A percentile compares a stretch with the other conserved stretches of the same genome.
phyloP scores from a whole-genome alignment of 2,797 vertebrate genomes.

The Cygnus olor region DNA sequence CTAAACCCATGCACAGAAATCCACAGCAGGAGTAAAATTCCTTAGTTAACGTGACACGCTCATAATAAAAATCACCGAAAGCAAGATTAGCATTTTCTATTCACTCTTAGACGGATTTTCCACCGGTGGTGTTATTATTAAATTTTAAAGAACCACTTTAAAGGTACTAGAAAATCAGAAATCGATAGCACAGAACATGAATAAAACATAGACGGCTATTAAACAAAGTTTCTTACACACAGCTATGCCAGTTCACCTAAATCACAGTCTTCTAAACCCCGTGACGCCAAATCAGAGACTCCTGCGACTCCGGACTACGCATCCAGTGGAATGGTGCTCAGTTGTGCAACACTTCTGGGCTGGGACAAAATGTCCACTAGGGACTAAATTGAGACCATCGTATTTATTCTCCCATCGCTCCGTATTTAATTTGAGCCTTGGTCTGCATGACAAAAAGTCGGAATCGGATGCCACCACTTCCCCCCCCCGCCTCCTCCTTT shows the following conservation, averaged over 20 bases:
- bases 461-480: neutral
- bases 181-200: slow-evolving; percentile 13
- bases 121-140: neutral
- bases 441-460: slow-evolving; percentile 19
- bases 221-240: slow-evolving; percentile 47
- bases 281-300: slow-evolving; percentile 41
- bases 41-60: neutral
- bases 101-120: slow-evolving; percentile 13
- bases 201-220: slow-evolving; percentile 44
- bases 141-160: slow-evolving; percentile 42
- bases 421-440: neutral
- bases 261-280: slow-evolving; percentile 43
- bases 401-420: slow-evolving; percentile 6
- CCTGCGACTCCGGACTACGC: slow-evolving; percentile 1
- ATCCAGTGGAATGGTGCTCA: neutral
- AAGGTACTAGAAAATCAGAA: slow-evolving; percentile 47
- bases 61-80: neutral
- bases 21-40: neutral
- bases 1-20: neutral
- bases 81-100: neutral
- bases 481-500: neutral
- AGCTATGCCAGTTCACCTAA: slow-evolving; percentile 44
- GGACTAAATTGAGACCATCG: neutral
- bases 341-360: slow-evolving; percentile 17
- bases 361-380: slow-evolving; percentile 62